Conservation (phyloP, 2,113 vertebrate species). For the Aptenodytes patagonicus region DNA sequence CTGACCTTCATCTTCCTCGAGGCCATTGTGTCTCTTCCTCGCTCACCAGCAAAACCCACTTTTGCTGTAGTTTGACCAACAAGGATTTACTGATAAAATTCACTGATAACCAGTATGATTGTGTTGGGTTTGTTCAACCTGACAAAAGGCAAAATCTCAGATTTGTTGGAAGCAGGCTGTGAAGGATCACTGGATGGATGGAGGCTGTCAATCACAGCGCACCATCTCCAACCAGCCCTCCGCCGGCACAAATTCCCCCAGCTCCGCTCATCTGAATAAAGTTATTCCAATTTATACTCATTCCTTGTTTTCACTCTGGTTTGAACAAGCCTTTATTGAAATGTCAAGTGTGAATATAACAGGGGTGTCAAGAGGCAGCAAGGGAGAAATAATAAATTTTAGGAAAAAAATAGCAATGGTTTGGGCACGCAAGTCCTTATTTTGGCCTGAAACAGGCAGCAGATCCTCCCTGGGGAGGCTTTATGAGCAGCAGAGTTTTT, state of each 20-base stretch:
- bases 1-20: not conserved
- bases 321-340: not conserved
- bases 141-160: not conserved
- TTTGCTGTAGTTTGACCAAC: not conserved
- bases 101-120: rapidly evolving
- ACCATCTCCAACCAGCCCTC: not conserved
- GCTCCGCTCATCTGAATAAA: not conserved
- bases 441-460: not conserved
- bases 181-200: not conserved
- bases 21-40: not conserved
- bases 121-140: not conserved
- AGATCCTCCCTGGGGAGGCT: not conserved
- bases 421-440: not conserved
- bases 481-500: not conserved
- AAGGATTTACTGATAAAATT: not conserved
- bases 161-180: not conserved
- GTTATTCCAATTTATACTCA: not conserved
- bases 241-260: not conserved
- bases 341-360: not conserved
- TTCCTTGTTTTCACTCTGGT: not conserved
- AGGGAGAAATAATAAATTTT: not conserved
- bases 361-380: not conserved
- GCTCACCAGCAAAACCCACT: not conserved
- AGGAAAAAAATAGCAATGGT: not conserved
- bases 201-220: not conserved